Evolutionary conservation across 2,888 invertebrate species (phyloP).

Genomic region (Andrena bicolor): DNA sequence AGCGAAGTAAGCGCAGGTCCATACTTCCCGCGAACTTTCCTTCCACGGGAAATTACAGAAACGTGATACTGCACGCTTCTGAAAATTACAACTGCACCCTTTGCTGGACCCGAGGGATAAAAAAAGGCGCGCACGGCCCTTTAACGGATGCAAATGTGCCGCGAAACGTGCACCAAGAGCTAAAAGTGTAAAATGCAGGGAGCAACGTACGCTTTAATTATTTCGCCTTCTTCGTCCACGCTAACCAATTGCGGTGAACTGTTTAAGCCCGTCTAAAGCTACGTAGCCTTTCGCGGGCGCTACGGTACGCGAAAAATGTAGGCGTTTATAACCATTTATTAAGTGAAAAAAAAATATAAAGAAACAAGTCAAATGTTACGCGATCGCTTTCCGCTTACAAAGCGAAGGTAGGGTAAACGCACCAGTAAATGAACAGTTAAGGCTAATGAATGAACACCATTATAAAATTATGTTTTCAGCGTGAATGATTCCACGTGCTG

Average conservation of each 20-base stretch:
- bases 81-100: conserved; percentile 20
- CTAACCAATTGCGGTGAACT: conserved; percentile 25
- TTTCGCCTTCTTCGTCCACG: conserved; percentile 23
- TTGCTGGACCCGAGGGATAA: conserved; percentile 16
- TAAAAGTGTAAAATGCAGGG: conserved; percentile 13
- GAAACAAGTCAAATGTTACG: background rate
- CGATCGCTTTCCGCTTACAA: background rate
- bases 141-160: conserved; percentile 30
- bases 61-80: conserved; percentile 24
- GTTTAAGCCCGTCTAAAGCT: conserved; percentile 22
- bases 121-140: background rate
- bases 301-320: conserved; percentile 8
- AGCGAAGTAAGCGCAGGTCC: background rate
- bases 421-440: too few relatives aligned
- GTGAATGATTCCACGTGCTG: too few relatives aligned
- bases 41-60: conserved; percentile 31
- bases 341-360: background rate
- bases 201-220: conserved; percentile 14
- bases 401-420: background rate
- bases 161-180: conserved; percentile 16
- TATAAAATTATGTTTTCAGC: too few relatives aligned
- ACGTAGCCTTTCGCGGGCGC: background rate
- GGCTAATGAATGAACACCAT: too few relatives aligned
- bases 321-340: background rate
- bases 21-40: conserved; percentile 17